These are phyloP conservation scores for Microchrysa polita DNA, from an alignment of 2,888 invertebrate species.

Conservation along the genomic window DNA sequence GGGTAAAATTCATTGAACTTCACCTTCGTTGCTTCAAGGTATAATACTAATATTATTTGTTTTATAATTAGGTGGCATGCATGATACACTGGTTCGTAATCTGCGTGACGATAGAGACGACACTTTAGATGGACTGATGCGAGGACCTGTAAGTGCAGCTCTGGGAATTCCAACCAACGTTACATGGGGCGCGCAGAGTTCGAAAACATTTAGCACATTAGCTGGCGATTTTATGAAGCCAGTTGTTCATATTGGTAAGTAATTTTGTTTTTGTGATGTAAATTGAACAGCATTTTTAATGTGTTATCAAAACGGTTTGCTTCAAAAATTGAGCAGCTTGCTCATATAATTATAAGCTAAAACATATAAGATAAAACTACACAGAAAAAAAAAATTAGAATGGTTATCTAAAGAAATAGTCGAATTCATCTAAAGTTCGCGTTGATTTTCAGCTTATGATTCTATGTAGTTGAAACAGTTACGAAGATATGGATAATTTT, in stretches of 20 bases:
- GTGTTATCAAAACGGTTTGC: too few species aligned
- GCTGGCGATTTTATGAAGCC: slow-evolving; percentile 83
- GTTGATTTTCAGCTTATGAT: too few species aligned
- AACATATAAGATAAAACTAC: too few species aligned
- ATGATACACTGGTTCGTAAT: slow-evolving; percentile 58
- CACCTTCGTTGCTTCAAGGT: background rate
- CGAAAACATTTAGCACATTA: slow-evolving; percentile 70
- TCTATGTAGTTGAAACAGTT: too few species aligned
- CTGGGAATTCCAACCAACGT: slow-evolving; percentile 73
- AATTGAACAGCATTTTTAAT: too few species aligned
- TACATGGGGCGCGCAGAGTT: slow-evolving; percentile 73
- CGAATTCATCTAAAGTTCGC: too few species aligned
- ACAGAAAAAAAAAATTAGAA: too few species aligned
- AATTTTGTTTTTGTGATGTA: too few species aligned
- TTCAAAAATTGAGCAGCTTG: too few species aligned
- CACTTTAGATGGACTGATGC: slow-evolving; percentile 72
- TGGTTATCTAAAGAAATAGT: too few species aligned
- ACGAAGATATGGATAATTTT: too few species aligned
- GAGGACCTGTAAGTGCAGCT: slow-evolving; percentile 72
- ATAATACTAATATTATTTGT: background rate
- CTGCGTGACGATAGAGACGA: slow-evolving; percentile 58
- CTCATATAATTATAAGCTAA: too few species aligned
- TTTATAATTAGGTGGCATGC: slow-evolving; percentile 58
- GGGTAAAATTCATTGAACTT: background rate
- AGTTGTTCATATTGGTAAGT: slow-evolving; percentile 72